phyloP scores from a whole-genome alignment of 2,113 vertebrate genomes.

The Pachyramphus minor region DNA sequence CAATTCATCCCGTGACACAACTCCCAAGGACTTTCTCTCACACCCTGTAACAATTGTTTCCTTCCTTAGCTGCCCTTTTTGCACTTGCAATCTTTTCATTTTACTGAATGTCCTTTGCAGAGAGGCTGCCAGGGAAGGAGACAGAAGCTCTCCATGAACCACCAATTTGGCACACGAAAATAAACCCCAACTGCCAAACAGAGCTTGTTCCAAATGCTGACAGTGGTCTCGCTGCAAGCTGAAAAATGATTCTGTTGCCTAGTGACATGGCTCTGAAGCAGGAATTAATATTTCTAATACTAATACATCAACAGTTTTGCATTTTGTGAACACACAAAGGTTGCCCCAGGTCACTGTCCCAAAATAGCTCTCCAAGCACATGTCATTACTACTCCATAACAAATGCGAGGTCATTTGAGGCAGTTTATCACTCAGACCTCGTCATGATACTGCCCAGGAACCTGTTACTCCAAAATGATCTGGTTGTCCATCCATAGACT shows the following conservation, averaged over 20 bases:
- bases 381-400: background rate
- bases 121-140: background rate
- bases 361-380: background rate
- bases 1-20: background rate
- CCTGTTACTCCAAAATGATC: background rate
- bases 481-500: background rate
- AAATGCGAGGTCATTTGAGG: background rate
- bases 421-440: background rate
- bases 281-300: conserved; percentile 25
- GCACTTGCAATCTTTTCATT: background rate
- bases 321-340: background rate
- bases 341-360: background rate
- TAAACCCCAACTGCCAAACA: conserved; percentile 12
- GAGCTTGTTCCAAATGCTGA: conserved; percentile 10
- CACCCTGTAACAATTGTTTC: background rate
- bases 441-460: background rate
- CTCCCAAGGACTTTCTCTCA: background rate
- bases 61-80: background rate
- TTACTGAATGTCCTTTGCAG: background rate
- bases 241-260: conserved; percentile 40
- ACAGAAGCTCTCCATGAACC: background rate
- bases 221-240: background rate
- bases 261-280: conserved; percentile 21
- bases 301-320: background rate
- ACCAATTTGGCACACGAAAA: background rate